Base-by-base conservation (phyloP, 2,888 invertebrate genomes). In the Hydroisotoma schaefferi region DNA sequence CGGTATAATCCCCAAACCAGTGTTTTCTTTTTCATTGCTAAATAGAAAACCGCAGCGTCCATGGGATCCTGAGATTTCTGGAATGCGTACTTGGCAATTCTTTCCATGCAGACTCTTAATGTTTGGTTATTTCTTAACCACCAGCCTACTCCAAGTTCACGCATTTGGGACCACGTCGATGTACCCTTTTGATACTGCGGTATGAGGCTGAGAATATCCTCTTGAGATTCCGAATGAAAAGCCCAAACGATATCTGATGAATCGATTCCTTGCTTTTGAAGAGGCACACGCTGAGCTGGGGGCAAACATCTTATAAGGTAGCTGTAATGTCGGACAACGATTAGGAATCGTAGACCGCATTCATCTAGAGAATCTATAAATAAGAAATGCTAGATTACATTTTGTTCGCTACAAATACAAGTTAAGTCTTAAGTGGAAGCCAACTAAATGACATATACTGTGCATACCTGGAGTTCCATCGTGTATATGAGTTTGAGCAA, bases 11-110 rank as follows among this genome's bases (percentile, higher is more conserved):
- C 98, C 90, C 95, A 97, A 0, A 99, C 84, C 2, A 99, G 80
- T 74, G 88, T 94, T 75, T 98, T 94, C 81, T 99, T 99, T 78
- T 89, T 94, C 93, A 99, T 92, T 1, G 99, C 98, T 67, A 99
- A 81, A 78, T 99, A 99, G 76, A 90, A 98, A 2, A 99, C 81
- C 0, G 99, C 95, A 0, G 98, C 95, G 76, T 99, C 99, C 79
- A 99, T 83, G 0, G 99, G 99, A 75, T 99, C 94, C 33, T 61
- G 44, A 3, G 25, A 22, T 25, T 47, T 63, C 38, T 68, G 68
- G 51, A 65, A 68, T 4, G 68, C 66, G 52, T 51, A 54, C 48
- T 65, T 71, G 64, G 82, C 82, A 75, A 71, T 63, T 47, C 90
- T 90, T 76, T 98, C 97, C 15, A 98, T 85, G 75, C 90, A 89